A percentile compares a stretch with the other conserved stretches of the same genome.
These are phyloP conservation scores for Saguinus midas DNA, from an alignment of 2,113 vertebrate genomes.

Conservation along the genomic window DNA sequence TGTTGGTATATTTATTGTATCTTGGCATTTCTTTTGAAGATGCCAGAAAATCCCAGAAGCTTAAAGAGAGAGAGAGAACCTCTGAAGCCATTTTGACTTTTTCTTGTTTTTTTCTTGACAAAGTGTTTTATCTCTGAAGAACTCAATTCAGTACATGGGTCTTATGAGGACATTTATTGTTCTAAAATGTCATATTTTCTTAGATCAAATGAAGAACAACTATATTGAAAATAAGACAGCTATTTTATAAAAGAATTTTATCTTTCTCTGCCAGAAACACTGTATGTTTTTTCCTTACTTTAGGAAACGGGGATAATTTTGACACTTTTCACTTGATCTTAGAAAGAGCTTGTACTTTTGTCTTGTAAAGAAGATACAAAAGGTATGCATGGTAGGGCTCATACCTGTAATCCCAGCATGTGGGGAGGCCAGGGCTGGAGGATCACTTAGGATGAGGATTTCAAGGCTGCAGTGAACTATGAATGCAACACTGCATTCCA, in stretches of 20 bases:
- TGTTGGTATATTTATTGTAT: not conserved
- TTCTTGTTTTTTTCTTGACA: not conserved
- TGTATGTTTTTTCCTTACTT: not conserved
- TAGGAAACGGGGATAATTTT: not conserved
- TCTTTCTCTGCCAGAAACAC: slow-evolving; percentile 19
- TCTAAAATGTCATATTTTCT: slow-evolving; percentile 60
- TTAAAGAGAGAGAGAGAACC: not conserved
- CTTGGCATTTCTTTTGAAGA: slow-evolving; percentile 53
- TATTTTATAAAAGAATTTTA: not conserved
- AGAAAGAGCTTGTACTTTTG: not conserved
- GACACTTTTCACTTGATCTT: not conserved
- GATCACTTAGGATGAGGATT: too few species aligned
- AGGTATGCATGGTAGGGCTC: not conserved
- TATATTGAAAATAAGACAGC: slow-evolving; percentile 16
- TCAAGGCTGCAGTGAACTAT: too few species aligned
- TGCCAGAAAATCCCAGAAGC: not conserved
- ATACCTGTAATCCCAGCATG: too few species aligned
- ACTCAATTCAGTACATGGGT: not conserved
- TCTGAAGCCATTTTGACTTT: not conserved
- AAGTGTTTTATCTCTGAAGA: slow-evolving; percentile 26
- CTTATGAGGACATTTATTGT: not conserved
- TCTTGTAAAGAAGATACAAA: not conserved
- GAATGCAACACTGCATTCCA: too few species aligned
- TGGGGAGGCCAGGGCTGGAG: too few species aligned
- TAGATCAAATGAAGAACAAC: slow-evolving; percentile 31